Evolutionary conservation across 2,797 vertebrate species (phyloP), one percentile per base, ranked within the genome.

Genomic region (Spinus olivaceus): DNA sequence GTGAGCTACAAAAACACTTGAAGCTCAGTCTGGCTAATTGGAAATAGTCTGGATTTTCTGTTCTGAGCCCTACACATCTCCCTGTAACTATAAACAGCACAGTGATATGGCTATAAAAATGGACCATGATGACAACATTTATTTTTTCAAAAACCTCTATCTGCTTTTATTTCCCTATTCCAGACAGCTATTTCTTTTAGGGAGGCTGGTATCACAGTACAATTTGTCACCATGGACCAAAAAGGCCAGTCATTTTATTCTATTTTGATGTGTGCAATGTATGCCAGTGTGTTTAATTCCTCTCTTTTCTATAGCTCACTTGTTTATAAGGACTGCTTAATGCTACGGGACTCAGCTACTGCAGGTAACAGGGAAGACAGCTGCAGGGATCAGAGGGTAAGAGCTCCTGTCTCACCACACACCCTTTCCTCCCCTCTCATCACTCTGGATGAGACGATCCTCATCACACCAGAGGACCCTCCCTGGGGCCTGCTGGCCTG

Each of bases 391-490:
- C 32, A 20, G 50, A 71, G 57, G 12, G 16, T 44, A 67, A 54
- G 41, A 64, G 10, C 12, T 16, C 3, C 35, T 0, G 0, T 16
- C 32, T 21, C 42, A 37, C 3, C 8, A 6, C n/a, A 11, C 3
- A 32, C 14, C 8, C 44, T 42, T 54, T 28, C 35, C 2, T 23
- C 14, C 19, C 23, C 9, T 54, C 16, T 37, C 10, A 14, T 18
- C 0, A 1, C 41, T 18, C n/a, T 42, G 9, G 7, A 4, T 42
- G 41, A 42, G 41, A 42, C 19, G 41, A 18, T 42, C 41, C 18
- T 42, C 41, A 42, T 42, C 41, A 42, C 41, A 14, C 28, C 11
- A 20, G 23, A 51, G 23, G 2, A 3, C 8, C 14, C 5, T 11
- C 13, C 32, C 33, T 47, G n/a, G 5, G 10, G 7, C 6, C 32